These are phyloP conservation scores for Coelopa frigida DNA, from an alignment of 1,140 invertebrate species.

Conservation along the genomic window DNA sequence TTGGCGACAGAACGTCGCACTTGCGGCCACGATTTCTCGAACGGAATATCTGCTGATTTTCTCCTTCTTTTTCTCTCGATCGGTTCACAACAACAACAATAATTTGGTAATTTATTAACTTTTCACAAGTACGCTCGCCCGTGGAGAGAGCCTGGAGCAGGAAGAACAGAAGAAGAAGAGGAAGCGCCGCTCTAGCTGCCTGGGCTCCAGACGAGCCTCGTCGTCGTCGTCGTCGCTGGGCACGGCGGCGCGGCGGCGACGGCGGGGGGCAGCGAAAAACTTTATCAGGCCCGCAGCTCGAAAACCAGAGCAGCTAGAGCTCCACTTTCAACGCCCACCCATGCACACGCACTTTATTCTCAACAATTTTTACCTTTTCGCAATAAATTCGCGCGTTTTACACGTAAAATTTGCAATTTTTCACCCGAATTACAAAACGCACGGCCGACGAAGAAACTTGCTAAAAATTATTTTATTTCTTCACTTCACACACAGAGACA, in stretches of 20 bases:
- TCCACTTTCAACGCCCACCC: no score
- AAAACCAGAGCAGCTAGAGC: neutral
- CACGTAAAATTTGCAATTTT: conserved; percentile 17
- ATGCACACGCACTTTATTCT: conserved; percentile 8
- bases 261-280: neutral
- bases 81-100: no score
- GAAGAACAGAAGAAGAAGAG: no score
- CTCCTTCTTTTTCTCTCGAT: no score
- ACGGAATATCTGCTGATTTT: no score
- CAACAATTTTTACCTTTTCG: conserved; percentile 15
- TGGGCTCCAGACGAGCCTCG: neutral
- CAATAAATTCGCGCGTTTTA: conserved; percentile 16
- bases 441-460: conserved; percentile 18
- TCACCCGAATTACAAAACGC: conserved; percentile 18
- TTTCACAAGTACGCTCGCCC: no score
- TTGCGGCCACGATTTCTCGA: no score
- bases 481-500: conserved; percentile 4
- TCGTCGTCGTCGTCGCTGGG: neutral
- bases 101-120: no score
- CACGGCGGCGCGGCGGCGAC: neutral
- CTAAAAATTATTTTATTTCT: conserved; percentile 16
- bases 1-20: no score
- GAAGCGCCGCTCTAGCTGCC: no score
- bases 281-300: neutral
- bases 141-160: no score